Evolutionary conservation across 2,797 vertebrate genomes (phyloP).

Genomic region (Basileuterus tristriatus): DNA sequence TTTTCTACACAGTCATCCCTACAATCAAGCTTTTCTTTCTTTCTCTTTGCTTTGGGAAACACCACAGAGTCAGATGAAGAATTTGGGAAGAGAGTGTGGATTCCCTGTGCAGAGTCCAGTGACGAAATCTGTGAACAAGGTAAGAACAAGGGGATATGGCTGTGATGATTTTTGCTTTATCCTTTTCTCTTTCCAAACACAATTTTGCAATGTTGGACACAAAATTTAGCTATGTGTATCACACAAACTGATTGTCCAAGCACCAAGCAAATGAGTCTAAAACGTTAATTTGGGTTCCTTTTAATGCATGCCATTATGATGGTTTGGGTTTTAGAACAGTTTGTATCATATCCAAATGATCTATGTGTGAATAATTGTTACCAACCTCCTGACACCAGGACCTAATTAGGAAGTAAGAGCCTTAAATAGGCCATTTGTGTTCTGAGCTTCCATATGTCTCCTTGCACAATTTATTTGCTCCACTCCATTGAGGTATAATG

Average conservation of each 20-base stretch:
- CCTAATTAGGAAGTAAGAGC: slow-evolving; percentile 50
- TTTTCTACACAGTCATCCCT: not conserved
- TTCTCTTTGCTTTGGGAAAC: slow-evolving; percentile 35
- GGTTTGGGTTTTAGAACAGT: slow-evolving; percentile 5
- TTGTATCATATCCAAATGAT: slow-evolving; percentile 17
- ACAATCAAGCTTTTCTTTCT: slow-evolving; percentile 38
- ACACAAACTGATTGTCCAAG: not conserved
- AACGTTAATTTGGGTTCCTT: not conserved
- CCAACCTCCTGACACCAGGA: slow-evolving; percentile 41
- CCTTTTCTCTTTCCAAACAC: not conserved
- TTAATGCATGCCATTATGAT: not conserved
- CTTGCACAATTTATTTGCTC: slow-evolving; percentile 49
- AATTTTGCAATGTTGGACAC: not conserved
- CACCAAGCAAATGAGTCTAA: not conserved
- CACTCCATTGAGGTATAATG: slow-evolving; percentile 55
- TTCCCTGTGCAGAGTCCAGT: slow-evolving; percentile 55
- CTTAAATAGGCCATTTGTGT: slow-evolving; percentile 44
- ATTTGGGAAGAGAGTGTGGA: slow-evolving; percentile 58
- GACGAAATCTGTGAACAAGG: slow-evolving; percentile 57
- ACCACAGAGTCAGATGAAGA: slow-evolving; percentile 54
- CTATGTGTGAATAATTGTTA: slow-evolving; percentile 50
- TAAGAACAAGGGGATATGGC: not conserved
- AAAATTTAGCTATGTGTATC: not conserved
- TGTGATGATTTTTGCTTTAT: not conserved
- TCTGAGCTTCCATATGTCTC: slow-evolving; percentile 52